These are phyloP conservation scores for Lampropteryx suffumata DNA, from an alignment of 2,888 invertebrate genomes.

Conservation along the genomic window DNA sequence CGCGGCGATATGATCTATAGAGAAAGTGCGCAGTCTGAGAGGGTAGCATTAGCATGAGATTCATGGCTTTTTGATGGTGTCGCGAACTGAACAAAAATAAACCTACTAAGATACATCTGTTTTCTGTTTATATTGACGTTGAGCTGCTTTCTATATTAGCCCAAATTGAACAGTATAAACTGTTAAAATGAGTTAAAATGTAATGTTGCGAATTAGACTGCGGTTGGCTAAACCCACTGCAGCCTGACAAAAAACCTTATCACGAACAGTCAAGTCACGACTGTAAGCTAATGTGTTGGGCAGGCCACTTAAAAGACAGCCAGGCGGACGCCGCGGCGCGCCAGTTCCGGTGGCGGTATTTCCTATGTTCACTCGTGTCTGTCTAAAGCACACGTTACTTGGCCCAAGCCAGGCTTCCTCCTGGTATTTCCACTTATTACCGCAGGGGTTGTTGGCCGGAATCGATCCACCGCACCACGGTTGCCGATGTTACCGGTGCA, in stretches of 20 bases:
- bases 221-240: not conserved
- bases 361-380: slow-evolving; percentile 50
- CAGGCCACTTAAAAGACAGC: slow-evolving; percentile 42
- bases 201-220: not conserved
- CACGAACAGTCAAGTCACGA: not conserved
- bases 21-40: slow-evolving; percentile 45
- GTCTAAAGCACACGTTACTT: slow-evolving; percentile 40
- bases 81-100: slow-evolving; percentile 39
- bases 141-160: no score
- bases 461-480: slow-evolving; percentile 73
- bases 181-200: no score
- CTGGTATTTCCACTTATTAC: slow-evolving; percentile 79
- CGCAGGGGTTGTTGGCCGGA: slow-evolving; percentile 76
- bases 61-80: slow-evolving; percentile 51
- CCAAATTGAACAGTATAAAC: no score
- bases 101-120: not conserved
- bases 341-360: slow-evolving; percentile 61
- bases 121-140: no score
- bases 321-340: slow-evolving; percentile 57
- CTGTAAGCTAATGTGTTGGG: slow-evolving; percentile 12
- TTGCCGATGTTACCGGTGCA: slow-evolving; percentile 64
- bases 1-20: slow-evolving; percentile 58
- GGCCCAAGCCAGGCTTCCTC: slow-evolving; percentile 50
- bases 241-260: slow-evolving; percentile 1
- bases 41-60: slow-evolving; percentile 43